phyloP scores from a whole-genome alignment of 2,797 vertebrate genomes.

The Phoebastria nigripes region DNA sequence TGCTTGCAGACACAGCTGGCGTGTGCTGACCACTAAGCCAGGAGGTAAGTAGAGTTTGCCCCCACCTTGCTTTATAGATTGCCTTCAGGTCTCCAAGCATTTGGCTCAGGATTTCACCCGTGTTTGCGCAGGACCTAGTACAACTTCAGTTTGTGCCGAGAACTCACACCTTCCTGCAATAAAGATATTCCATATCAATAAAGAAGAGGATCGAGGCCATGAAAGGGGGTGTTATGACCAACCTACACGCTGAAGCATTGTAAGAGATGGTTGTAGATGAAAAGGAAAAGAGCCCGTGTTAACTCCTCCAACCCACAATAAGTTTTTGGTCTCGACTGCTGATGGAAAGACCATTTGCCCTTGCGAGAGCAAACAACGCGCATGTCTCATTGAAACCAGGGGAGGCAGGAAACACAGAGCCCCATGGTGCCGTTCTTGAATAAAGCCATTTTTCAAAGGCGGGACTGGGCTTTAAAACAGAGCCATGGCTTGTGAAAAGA shows the following conservation, averaged over 20 bases:
- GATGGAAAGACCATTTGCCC: background rate
- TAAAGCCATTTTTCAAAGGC: background rate
- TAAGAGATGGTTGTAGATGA: background rate
- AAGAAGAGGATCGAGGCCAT: background rate
- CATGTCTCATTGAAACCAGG: background rate
- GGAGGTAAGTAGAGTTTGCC: background rate
- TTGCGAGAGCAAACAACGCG: background rate
- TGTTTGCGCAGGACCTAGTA: background rate
- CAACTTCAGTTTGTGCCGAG: background rate
- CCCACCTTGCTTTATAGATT: background rate
- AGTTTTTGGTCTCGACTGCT: background rate
- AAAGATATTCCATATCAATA: background rate
- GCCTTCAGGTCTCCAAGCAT: background rate
- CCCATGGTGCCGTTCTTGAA: background rate
- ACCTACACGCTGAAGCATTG: background rate
- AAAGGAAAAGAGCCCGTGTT: background rate
- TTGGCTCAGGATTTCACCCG: background rate
- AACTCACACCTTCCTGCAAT: background rate
- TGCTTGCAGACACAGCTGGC: background rate
- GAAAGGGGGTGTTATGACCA: background rate
- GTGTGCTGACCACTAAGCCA: rapidly evolving
- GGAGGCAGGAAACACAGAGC: background rate
- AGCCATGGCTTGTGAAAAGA: background rate
- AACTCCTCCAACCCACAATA: background rate
- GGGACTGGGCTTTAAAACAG: background rate